Evolutionary conservation across 2,888 invertebrate genomes (phyloP).

Genomic region (Tryphoninae sp.): DNA sequence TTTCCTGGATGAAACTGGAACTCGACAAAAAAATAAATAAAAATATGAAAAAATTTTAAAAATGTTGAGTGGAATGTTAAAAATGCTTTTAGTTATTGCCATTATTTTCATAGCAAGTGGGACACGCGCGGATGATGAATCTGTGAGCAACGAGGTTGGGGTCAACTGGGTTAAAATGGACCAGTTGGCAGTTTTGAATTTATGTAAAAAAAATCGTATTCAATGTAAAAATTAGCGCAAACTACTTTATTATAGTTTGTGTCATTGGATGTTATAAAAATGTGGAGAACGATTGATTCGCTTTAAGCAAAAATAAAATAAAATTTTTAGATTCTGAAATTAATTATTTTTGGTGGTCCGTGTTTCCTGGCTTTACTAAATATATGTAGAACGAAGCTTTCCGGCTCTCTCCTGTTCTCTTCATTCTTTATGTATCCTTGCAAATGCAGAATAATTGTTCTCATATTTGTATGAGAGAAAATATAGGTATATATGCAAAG

Average conservation of each 20-base stretch:
- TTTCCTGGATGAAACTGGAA: conserved; percentile 8
- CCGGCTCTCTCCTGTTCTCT: conserved; percentile 9
- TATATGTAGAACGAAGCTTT: neutral
- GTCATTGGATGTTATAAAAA: too few relatives aligned
- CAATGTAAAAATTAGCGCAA: too few relatives aligned
- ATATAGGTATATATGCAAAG: too few relatives aligned
- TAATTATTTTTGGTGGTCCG: too few relatives aligned
- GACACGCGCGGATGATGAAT: conserved; percentile 33
- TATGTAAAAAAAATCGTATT: too few relatives aligned
- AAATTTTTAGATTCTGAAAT: too few relatives aligned
- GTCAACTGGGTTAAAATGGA: conserved; percentile 7
- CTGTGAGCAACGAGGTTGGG: conserved; percentile 33
- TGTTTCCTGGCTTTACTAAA: neutral
- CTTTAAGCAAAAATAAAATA: too few relatives aligned
- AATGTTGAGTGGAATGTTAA: too few relatives aligned
- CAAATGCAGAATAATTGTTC: conserved; percentile 49
- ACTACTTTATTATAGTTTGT: too few relatives aligned
- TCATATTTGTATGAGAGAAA: conserved; percentile 4
- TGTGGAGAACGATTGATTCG: too few relatives aligned
- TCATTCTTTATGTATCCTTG: conserved; percentile 15
- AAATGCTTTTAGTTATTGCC: conserved; percentile 6
- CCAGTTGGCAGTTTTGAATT: neutral
- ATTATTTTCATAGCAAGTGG: conserved; percentile 45
- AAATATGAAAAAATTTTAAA: too few relatives aligned
- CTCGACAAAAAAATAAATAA: too few relatives aligned